Evolutionary conservation across 2,113 vertebrate genomes (phyloP).

Genomic region (Girardinichthys multiradiatus): DNA sequence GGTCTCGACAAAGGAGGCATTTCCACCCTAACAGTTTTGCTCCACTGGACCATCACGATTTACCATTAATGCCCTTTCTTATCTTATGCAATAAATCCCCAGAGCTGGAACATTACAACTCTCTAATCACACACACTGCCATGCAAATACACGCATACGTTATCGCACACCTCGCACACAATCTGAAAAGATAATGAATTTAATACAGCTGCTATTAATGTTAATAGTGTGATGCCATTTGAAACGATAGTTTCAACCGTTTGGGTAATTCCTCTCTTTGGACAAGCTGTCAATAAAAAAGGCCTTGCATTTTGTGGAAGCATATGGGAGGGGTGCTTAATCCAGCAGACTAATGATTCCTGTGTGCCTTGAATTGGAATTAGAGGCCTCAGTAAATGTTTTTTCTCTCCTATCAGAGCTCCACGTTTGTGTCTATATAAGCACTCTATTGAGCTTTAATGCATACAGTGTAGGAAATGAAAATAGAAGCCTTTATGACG

Average conservation of each 20-base stretch:
- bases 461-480: conserved; percentile 37
- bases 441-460: conserved; percentile 35
- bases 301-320: conserved; percentile 50
- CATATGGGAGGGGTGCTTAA: conserved; percentile 46
- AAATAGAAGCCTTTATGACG: conserved; percentile 64
- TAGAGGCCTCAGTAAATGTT: conserved; percentile 48
- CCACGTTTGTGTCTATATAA: conserved; percentile 40
- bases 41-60: conserved; percentile 64
- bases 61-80: conserved; percentile 71
- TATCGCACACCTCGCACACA: conserved; percentile 54
- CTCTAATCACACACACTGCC: conserved; percentile 67
- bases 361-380: conserved; percentile 37
- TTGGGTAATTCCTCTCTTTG: conserved; percentile 75
- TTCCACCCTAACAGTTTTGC: conserved; percentile 61
- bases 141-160: conserved; percentile 41
- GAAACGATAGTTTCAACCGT: conserved; percentile 63
- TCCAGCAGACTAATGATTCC: conserved; percentile 65
- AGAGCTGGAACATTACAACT: conserved; percentile 72
- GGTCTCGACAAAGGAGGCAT: conserved; percentile 25
- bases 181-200: conserved; percentile 74
- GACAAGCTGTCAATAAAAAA: conserved; percentile 73
- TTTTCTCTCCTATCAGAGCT: conserved; percentile 56
- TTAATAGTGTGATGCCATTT: conserved; percentile 74
- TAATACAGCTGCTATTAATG: conserved; percentile 72
- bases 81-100: conserved; percentile 71